phyloP scores from a whole-genome alignment of 2,113 vertebrate genomes.

The Protobothrops flavoviridis region DNA sequence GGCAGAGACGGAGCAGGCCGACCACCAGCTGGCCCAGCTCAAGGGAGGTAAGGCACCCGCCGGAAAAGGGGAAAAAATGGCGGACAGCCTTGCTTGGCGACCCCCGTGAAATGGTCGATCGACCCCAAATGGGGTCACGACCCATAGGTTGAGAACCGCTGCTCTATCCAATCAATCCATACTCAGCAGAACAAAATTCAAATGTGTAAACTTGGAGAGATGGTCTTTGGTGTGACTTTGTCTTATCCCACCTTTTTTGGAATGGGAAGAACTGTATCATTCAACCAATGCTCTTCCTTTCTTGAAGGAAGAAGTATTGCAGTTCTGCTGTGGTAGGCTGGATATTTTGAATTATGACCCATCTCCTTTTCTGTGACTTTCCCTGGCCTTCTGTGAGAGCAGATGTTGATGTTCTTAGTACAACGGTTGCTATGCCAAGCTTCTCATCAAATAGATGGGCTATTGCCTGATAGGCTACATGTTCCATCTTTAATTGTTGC shows the following conservation, averaged over 20 bases:
- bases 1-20: too few relatives aligned
- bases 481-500: not conserved
- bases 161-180: not conserved
- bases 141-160: too few relatives aligned
- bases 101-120: too few relatives aligned
- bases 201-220: not conserved
- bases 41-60: too few relatives aligned
- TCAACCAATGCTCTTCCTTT: not conserved
- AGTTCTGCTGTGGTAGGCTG: not conserved
- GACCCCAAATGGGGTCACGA: too few relatives aligned
- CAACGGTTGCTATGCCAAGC: not conserved
- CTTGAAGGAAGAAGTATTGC: not conserved
- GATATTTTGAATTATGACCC: not conserved
- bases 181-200: not conserved
- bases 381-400: not conserved
- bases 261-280: not conserved
- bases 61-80: too few relatives aligned
- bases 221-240: not conserved
- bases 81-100: too few relatives aligned
- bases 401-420: not conserved
- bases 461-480: not conserved
- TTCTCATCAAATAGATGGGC: not conserved
- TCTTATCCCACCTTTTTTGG: not conserved
- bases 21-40: too few relatives aligned
- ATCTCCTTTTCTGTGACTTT: not conserved